Evolutionary conservation across 2,888 invertebrate species (phyloP), one percentile per base, ranked within the genome.

Genomic region (Agonopterix alstromeriana): DNA sequence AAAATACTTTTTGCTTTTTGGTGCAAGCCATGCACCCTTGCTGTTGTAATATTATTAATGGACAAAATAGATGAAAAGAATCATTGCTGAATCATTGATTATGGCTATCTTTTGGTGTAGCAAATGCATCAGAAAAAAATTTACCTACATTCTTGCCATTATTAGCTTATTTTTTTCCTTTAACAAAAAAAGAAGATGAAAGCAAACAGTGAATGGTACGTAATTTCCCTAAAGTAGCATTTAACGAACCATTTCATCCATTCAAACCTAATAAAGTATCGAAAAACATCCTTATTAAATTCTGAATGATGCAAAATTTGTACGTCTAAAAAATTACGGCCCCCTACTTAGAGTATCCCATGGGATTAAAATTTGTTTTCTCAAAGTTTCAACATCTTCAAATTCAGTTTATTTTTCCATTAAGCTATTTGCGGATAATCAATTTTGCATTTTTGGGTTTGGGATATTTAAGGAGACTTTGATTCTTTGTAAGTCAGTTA

Each of bases 201-300:
- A 27, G 27, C 27, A 14, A 1, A 38, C 38, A 38, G 0, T n/a
- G 38, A n/a, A 38, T 38, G n/a, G 38, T 38, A 10, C 38, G 38
- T 73, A 63, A 69, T 67, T 60, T 67, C 70, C 70, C 67, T 44
- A 43, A 55, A 9, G 65, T 60, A 62, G 56, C 63, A 62, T 73
- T 77, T 73, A 80, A 76, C 74, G 77, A 82, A 78, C 73, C 82
- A 77, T 82, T 83, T 77, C 72, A 77, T 73, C 73, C 73, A 68
- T 77, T 80, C 72, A 74, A 74, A 79, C 70, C 68, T 78, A 82
- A 83, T 83, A 82, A 82, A 80, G 77, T 77, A 83, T 82, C 72
- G 77, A 68, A 79, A 82, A 83, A 76, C 66, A 77, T 71, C 73
- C 71, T 81, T 79, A 83, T 84, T 82, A 78, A 79, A 79, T 83